Evolutionary conservation across 1,140 invertebrate genomes (phyloP).

Genomic region (Hetaerina americana): DNA sequence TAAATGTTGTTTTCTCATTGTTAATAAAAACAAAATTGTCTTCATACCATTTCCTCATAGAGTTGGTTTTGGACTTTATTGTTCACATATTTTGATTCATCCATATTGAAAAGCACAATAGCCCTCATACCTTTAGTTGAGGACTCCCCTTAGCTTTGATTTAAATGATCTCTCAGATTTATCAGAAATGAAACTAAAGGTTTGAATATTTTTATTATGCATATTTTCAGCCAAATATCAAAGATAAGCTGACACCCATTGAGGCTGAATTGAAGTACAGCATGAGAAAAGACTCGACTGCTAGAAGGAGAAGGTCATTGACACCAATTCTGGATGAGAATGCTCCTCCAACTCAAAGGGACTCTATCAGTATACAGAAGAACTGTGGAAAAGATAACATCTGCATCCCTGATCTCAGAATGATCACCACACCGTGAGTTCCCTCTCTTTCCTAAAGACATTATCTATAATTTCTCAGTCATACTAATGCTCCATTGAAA

Average conservation of each 20-base stretch:
- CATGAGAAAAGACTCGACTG: slow-evolving; percentile 33
- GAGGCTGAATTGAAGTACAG: slow-evolving; percentile 79
- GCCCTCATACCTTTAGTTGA: not conserved
- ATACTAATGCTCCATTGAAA: too few species aligned
- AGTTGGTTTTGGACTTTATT: too few species aligned
- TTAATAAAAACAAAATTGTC: too few species aligned
- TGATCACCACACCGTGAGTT: slow-evolving; percentile 52
- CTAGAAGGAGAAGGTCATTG: slow-evolving; percentile 23
- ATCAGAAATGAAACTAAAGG: slow-evolving; percentile 3
- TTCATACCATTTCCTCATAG: too few species aligned
- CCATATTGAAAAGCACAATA: too few species aligned
- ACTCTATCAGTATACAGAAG: slow-evolving; percentile 74
- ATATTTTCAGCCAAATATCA: slow-evolving; percentile 48
- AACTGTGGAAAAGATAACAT: slow-evolving; percentile 87
- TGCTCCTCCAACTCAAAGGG: slow-evolving; percentile 44
- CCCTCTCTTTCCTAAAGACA: too few species aligned
- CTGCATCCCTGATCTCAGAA: slow-evolving; percentile 73
- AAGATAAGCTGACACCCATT: slow-evolving; percentile 85
- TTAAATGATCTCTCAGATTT: too few species aligned
- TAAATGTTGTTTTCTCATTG: too few species aligned
- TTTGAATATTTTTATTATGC: slow-evolving; percentile 24
- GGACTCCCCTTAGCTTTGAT: slow-evolving; percentile 3
- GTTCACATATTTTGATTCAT: too few species aligned
- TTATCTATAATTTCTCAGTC: too few species aligned
- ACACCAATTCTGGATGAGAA: slow-evolving; percentile 53